A percentile compares a stretch with the other conserved stretches of the same genome.
Evolutionary conservation across 2,888 invertebrate genomes (phyloP).

Genomic region (Acleris cristana): DNA sequence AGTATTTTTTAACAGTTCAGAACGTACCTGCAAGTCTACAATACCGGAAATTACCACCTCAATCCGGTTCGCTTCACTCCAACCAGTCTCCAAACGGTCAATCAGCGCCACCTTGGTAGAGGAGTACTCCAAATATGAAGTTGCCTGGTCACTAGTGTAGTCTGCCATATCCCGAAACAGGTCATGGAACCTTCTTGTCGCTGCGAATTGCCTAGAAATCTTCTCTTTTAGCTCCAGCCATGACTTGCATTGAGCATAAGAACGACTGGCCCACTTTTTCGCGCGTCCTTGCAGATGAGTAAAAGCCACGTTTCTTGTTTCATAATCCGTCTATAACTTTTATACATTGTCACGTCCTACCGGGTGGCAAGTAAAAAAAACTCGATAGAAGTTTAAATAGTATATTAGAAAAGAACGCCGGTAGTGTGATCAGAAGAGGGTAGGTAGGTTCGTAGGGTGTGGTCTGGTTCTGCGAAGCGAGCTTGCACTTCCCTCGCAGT

Average conservation of each 20-base stretch:
- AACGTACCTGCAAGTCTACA: constrained; percentile 38
- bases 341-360: no score
- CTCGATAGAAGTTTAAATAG: no score
- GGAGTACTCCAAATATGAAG: constrained; percentile 37
- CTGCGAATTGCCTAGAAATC: constrained; percentile 24
- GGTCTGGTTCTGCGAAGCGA: no score
- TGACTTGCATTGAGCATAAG: constrained; percentile 24
- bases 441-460: no score
- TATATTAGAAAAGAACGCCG: no score
- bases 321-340: constrained; percentile 40
- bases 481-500: no score
- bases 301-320: constrained; percentile 33
- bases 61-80: constrained; percentile 38
- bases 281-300: constrained; percentile 35
- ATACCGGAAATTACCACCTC: constrained; percentile 42
- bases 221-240: not conserved
- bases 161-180: constrained; percentile 38
- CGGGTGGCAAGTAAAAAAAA: no score
- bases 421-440: no score
- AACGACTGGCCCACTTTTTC: constrained; percentile 29
- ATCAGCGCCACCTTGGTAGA: constrained; percentile 27
- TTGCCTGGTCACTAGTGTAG: constrained; percentile 38
- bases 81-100: constrained; percentile 36
- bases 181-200: constrained; percentile 33
- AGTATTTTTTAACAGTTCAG: constrained; percentile 37